Evolutionary conservation across 2,888 invertebrate species (phyloP).

Genomic region (Athetis lepigone): DNA sequence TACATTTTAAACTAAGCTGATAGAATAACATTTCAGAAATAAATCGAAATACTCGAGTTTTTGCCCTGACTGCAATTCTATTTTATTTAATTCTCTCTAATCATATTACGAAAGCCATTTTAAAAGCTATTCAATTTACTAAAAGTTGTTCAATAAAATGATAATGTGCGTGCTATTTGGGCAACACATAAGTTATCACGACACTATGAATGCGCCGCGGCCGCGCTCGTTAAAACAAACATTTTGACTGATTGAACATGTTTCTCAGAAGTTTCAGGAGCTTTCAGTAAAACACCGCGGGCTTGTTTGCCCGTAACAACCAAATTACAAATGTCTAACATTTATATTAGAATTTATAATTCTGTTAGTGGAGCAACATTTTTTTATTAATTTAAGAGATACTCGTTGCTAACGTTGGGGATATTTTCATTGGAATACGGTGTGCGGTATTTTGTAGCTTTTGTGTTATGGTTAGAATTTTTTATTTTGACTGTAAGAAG

Average conservation of each 20-base stretch:
- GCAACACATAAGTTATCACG: conserved; percentile 17
- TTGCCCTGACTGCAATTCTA: no score
- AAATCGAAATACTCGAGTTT: no score
- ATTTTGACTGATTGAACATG: conserved; percentile 7
- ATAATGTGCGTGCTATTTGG: conserved; percentile 10
- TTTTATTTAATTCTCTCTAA: no score
- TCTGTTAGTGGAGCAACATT: conserved; percentile 6
- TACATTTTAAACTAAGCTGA: no score
- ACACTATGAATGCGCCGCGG: conserved; percentile 2
- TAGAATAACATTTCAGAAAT: no score
- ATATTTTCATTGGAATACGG: background rate
- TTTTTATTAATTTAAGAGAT: background rate
- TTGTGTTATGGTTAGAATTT: no score
- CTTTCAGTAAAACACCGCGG: conserved; percentile 30
- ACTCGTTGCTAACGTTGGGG: conserved; percentile 15
- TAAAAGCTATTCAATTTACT: conserved; percentile 9
- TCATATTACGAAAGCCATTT: background rate
- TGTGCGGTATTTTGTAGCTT: background rate
- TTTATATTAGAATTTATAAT: conserved; percentile 30
- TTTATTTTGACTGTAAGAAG: no score
- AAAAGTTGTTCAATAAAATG: conserved; percentile 5
- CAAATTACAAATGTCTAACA: conserved; percentile 31
- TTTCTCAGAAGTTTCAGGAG: conserved; percentile 13
- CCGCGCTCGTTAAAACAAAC: background rate
- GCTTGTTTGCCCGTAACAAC: conserved; percentile 4